Conservation (phyloP, 2,888 invertebrate species). For the Troides aeacus region DNA sequence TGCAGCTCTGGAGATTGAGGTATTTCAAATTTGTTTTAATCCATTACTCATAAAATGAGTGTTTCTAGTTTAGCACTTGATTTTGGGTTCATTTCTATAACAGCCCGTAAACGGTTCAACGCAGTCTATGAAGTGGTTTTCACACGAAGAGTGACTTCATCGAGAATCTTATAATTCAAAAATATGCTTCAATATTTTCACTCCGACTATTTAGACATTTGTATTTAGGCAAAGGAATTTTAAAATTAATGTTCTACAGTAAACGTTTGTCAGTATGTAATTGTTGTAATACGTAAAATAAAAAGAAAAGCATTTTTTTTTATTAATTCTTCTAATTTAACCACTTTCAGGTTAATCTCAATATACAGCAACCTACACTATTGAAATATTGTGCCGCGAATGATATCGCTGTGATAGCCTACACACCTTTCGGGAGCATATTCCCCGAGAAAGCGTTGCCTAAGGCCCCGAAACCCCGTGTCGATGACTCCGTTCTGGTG, state of each 20-base stretch:
- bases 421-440: constrained; percentile 85
- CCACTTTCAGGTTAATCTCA: constrained; percentile 76
- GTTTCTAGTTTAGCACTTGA: neutral
- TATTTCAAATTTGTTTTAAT: constrained; percentile 28
- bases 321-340: neutral
- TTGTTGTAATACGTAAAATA: neutral
- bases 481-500: constrained; percentile 75
- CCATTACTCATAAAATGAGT: neutral
- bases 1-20: constrained; percentile 78
- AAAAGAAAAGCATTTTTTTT: neutral
- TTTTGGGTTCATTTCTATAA: no score
- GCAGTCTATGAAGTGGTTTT: neutral
- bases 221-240: neutral
- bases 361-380: constrained; percentile 85
- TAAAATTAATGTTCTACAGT: neutral
- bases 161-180: neutral
- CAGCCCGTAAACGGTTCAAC: neutral
- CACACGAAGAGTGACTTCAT: neutral
- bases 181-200: neutral
- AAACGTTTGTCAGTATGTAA: neutral
- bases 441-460: constrained; percentile 64
- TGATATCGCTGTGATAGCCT: constrained; percentile 83
- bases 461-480: constrained; percentile 74
- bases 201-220: neutral
- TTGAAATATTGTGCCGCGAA: constrained; percentile 83